phyloP scores from a whole-genome alignment of 2,797 vertebrate species.

The Danio tinwini region DNA sequence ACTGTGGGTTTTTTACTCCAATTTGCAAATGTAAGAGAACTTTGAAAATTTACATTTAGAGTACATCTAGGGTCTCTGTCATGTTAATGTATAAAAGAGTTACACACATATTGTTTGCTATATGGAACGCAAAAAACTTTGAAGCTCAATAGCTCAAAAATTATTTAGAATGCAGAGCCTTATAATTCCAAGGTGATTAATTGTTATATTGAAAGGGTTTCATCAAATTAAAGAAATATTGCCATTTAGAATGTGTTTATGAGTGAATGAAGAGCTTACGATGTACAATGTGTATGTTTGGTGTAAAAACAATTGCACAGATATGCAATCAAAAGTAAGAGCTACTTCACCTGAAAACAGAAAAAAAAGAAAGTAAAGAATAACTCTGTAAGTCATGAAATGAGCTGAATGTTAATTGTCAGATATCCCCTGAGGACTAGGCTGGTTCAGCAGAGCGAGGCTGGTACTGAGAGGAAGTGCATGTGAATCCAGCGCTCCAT shows the following conservation, averaged over 20 bases:
- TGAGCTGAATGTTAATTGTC: conserved; percentile 59
- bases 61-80: no score
- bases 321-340: background rate
- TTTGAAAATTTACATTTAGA: no score
- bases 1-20: no score
- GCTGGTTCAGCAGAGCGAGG: conserved; percentile 50
- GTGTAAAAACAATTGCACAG: background rate
- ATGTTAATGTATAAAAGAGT: no score
- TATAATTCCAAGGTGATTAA: no score
- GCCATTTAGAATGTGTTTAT: background rate
- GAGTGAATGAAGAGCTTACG: background rate
- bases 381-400: conserved; percentile 2
- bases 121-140: no score
- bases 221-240: background rate
- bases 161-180: no score
- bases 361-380: background rate
- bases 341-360: background rate
- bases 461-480: conserved; percentile 40
- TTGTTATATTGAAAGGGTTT: background rate
- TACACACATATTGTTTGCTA: no score
- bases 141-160: no score
- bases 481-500: conserved; percentile 36
- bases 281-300: background rate
- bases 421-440: conserved; percentile 57
- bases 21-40: no score